Percentiles rank a stretch among this genome's conserved stretches.
Evolutionary conservation across 2,797 vertebrate species (phyloP).

Genomic region (Sandelia bainsii): DNA sequence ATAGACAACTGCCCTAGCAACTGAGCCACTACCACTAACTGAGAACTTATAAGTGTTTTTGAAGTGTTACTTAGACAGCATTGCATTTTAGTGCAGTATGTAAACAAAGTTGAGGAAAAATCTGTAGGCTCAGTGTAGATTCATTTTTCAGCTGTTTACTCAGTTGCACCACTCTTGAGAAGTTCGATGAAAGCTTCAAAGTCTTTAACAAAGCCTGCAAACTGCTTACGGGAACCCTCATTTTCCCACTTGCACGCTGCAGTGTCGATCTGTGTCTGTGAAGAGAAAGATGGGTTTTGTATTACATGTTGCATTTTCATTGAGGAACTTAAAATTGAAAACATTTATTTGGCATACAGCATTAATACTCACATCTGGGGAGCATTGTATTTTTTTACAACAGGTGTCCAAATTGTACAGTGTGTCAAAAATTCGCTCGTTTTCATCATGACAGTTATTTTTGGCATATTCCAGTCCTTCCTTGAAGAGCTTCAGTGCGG

Average conservation of each 20-base stretch:
- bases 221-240: fast-evolving
- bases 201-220: fast-evolving
- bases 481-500: fast-evolving
- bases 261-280: not conserved
- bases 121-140: not conserved
- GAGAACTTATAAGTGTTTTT: conserved; percentile 60
- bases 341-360: not conserved
- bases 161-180: fast-evolving
- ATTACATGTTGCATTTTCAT: conserved; percentile 1
- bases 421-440: fast-evolving
- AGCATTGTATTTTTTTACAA: fast-evolving
- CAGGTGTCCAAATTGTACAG: fast-evolving
- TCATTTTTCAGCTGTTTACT: fast-evolving
- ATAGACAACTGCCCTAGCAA: too few species aligned
- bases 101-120: conserved; percentile 37
- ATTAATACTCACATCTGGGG: conserved; percentile 32
- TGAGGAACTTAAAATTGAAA: not conserved
- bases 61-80: not conserved
- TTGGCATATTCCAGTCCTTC: fast-evolving
- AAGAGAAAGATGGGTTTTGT: conserved; percentile 29
- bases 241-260: not conserved
- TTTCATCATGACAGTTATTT: fast-evolving
- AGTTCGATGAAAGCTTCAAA: fast-evolving
- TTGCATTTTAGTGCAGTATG: conserved; percentile 43
- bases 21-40: not conserved